Evolutionary conservation across 2,888 invertebrate species (phyloP).

Genomic region (Xanthorhoe spadicearia): DNA sequence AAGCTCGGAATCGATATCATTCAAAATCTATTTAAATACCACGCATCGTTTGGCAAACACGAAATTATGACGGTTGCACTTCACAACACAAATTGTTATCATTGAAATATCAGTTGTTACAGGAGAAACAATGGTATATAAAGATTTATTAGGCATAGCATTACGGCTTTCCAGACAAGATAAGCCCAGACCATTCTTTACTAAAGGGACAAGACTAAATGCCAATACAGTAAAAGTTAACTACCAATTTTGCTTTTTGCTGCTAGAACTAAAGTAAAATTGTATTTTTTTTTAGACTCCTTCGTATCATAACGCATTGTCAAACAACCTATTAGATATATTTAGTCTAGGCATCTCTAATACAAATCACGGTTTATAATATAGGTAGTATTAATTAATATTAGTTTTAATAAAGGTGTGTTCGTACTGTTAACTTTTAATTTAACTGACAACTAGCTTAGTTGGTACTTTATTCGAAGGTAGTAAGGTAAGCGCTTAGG

Average conservation of each 20-base stretch:
- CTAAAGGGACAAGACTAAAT: neutral
- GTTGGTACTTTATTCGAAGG: neutral
- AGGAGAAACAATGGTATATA: slow-evolving; percentile 68
- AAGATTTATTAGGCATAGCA: slow-evolving; percentile 63
- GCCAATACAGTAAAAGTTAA: neutral
- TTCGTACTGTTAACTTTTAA: too few relatives aligned
- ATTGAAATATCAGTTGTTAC: slow-evolving; percentile 56
- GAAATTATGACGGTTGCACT: slow-evolving; percentile 50
- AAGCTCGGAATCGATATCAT: slow-evolving; percentile 23
- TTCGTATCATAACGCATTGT: too few relatives aligned
- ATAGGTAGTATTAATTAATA: too few relatives aligned
- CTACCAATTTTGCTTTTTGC: too few relatives aligned
- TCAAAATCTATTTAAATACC: slow-evolving; percentile 41
- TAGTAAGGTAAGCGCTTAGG: slow-evolving; percentile 19
- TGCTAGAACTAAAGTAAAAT: too few relatives aligned
- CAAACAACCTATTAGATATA: too few relatives aligned
- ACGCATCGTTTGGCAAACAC: slow-evolving; percentile 50
- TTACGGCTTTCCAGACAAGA: slow-evolving; percentile 60
- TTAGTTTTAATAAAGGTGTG: too few relatives aligned
- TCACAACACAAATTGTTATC: slow-evolving; percentile 51
- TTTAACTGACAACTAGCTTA: too few relatives aligned
- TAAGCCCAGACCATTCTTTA: slow-evolving; percentile 8
- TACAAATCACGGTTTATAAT: too few relatives aligned
- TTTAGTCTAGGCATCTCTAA: too few relatives aligned
- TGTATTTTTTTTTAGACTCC: too few relatives aligned